Evolutionary conservation across 2,113 vertebrate species (phyloP).

Genomic region (Nerophis ophidion): DNA sequence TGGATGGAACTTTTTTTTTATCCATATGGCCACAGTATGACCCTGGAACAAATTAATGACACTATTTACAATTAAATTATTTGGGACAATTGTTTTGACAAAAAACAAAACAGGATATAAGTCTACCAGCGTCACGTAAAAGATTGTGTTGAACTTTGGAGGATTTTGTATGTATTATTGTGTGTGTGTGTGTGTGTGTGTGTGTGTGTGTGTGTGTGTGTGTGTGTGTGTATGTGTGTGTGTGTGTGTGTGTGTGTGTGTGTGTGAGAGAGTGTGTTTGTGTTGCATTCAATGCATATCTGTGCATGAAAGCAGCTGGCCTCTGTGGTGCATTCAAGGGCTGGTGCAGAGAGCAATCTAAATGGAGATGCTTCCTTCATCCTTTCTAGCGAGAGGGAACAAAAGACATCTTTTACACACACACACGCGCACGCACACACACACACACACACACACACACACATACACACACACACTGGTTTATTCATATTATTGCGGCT

Average conservation of each 20-base stretch:
- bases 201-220: neutral
- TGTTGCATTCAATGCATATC: neutral
- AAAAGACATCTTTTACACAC: conserved; percentile 25
- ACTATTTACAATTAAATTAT: too few species aligned
- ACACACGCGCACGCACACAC: neutral
- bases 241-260: neutral
- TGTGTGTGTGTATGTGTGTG: neutral
- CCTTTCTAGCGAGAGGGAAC: conserved; percentile 34
- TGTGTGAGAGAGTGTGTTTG: neutral
- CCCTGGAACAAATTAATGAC: neutral
- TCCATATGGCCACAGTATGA: too few species aligned
- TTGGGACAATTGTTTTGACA: too few species aligned
- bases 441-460: neutral
- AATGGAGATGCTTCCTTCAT: conserved; percentile 43
- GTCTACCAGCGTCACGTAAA: too few species aligned
- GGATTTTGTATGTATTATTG: neutral
- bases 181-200: neutral
- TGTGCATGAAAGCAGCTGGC: conserved; percentile 6
- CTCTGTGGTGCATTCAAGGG: conserved; percentile 1
- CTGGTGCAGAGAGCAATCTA: conserved; percentile 42
- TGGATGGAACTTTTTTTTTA: neutral
- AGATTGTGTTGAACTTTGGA: neutral
- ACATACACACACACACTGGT: neutral
- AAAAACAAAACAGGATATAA: neutral
- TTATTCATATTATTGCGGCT: neutral